Evolutionary conservation across 2,888 invertebrate species (phyloP).

Genomic region (Strigamia maritima): DNA sequence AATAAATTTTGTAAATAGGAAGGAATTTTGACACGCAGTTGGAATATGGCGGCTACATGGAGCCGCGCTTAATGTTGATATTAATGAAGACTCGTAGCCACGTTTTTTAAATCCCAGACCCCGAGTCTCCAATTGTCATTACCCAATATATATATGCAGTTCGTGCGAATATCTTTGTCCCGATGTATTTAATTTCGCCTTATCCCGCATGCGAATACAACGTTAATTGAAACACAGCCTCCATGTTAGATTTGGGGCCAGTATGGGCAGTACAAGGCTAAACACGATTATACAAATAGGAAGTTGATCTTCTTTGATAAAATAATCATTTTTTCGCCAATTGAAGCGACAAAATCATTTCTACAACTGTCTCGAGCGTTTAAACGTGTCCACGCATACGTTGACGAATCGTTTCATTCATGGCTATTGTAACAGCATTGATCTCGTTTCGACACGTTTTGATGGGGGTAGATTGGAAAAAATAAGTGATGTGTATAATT

Average conservation of each 20-base stretch:
- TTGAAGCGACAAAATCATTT: neutral
- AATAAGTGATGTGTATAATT: too few relatives aligned
- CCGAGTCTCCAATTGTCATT: neutral
- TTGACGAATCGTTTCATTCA: too few relatives aligned
- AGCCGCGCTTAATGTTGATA: neutral
- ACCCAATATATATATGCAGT: neutral
- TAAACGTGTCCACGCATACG: too few relatives aligned
- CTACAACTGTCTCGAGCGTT: neutral
- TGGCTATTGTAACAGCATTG: too few relatives aligned
- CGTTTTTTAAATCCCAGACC: neutral
- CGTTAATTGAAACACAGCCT: slow-evolving; percentile 11
- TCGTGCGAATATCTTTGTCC: neutral
- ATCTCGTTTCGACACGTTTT: too few relatives aligned
- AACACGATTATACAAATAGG: neutral
- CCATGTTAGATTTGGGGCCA: neutral
- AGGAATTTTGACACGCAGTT: slow-evolving; percentile 34
- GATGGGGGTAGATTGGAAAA: too few relatives aligned
- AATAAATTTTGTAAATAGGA: neutral
- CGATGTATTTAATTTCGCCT: neutral
- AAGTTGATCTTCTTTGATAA: neutral
- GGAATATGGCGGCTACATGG: slow-evolving; percentile 34
- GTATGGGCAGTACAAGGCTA: neutral
- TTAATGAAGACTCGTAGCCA: neutral
- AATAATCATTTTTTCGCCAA: neutral
- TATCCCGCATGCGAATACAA: neutral